A percentile compares a stretch with the other conserved stretches of the same genome.
Evolutionary conservation across 2,888 invertebrate species (phyloP).

Genomic region (Orchesella flavescens): DNA sequence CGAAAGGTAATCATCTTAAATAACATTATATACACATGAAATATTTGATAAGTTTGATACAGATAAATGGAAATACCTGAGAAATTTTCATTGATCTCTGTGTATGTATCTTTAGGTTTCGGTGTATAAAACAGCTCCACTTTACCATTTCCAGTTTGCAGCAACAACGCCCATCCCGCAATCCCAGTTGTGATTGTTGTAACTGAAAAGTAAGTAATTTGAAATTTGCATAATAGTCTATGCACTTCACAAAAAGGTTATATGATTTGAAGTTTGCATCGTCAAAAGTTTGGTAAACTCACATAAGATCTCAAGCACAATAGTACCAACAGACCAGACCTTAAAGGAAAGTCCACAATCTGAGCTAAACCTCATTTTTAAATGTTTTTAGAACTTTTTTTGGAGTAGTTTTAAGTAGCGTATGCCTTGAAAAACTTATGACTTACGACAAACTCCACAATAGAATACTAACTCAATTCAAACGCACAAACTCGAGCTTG

Average conservation of each 20-base stretch:
- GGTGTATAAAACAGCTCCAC: slow-evolving; percentile 23
- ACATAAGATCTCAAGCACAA: slow-evolving; percentile 39
- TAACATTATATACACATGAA: neutral
- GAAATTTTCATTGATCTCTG: neutral
- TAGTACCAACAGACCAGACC: slow-evolving; percentile 30
- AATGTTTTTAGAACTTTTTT: neutral
- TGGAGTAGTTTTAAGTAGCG: no score
- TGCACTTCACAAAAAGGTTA: neutral
- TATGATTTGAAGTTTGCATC: no score
- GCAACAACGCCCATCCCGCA: neutral
- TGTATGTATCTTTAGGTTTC: neutral
- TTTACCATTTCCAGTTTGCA: neutral
- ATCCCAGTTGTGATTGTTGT: neutral
- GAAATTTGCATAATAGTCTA: neutral
- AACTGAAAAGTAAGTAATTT: neutral
- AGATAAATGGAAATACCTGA: no score
- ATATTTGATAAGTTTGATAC: slow-evolving; percentile 19
- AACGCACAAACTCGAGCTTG: no score
- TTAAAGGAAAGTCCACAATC: slow-evolving; percentile 49
- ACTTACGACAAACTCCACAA: no score
- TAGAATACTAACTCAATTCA: no score
- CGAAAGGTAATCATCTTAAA: neutral
- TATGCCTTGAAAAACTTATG: no score
- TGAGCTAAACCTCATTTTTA: slow-evolving; percentile 25
- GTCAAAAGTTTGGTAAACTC: neutral